phyloP scores from a whole-genome alignment of 2,113 vertebrate species.

The rabbit (Oryctolagus cuniculus) region DNA sequence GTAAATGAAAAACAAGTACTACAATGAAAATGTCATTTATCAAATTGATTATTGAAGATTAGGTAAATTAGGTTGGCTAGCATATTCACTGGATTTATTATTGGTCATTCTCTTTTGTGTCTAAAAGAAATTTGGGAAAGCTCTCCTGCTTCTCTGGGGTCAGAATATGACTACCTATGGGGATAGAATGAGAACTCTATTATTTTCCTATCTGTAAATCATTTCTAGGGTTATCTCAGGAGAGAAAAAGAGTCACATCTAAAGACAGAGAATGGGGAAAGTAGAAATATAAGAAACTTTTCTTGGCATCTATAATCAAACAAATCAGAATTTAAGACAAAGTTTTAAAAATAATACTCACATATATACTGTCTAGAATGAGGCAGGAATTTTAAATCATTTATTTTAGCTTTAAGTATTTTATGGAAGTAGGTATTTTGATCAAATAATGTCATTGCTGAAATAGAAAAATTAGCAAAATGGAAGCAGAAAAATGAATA shows the following conservation, averaged over 20 bases:
- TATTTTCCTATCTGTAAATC: constrained; percentile 33
- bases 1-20: constrained; percentile 29
- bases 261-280: constrained; percentile 42
- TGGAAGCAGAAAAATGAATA: neutral
- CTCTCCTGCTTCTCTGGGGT: constrained; percentile 63
- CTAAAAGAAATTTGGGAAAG: constrained; percentile 62
- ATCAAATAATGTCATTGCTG: neutral
- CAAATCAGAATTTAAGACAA: constrained; percentile 44
- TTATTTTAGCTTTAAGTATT: neutral
- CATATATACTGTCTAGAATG: neutral
- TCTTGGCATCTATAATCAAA: neutral
- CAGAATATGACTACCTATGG: constrained; percentile 64
- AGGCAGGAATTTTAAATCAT: neutral
- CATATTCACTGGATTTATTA: constrained; percentile 38
- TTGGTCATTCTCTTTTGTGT: constrained; percentile 60
- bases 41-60: constrained; percentile 55
- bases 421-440: neutral
- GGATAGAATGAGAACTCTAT: constrained; percentile 46
- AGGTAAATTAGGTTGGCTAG: constrained; percentile 73
- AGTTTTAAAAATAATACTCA: neutral
- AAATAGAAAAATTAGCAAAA: neutral
- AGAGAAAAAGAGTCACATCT: neutral
- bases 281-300: constrained; percentile 20
- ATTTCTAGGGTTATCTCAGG: constrained; percentile 21
- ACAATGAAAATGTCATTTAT: constrained; percentile 68